Base-by-base conservation (phyloP, 2,888 invertebrate genomes). In the Diaphora mendica region DNA sequence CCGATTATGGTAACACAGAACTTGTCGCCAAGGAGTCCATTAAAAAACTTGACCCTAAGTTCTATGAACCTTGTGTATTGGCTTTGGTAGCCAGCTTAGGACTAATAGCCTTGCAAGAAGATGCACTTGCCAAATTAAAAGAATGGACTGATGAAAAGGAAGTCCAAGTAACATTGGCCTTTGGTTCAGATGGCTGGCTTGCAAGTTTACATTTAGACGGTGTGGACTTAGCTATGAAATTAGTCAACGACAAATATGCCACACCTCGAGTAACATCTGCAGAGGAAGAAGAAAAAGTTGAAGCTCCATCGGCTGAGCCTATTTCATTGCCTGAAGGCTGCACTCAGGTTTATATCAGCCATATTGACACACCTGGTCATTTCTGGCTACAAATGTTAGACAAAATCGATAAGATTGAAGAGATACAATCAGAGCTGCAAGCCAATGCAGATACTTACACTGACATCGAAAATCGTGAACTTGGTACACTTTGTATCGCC, bases 1-100 rank as follows among this genome's bases (percentile, higher is more conserved):
- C 97, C 0, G 98, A 98, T 89, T 98, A 97, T 78, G 98, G 98
- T 62, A 97, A 97, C 87, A 90, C 92, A 0, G 97, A 98, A 90
- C 90, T 92, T 9, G 86, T 98, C 0, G 74, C 94, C 0, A 90
- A 84, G 73, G 92, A 89, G 5, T 89, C 92, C 3, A 72, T 97
- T 0, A 96, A 96, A 85, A 89, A 90, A 74, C 90, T 97, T 13
- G 95, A 96, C 73, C 82, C 94, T 1, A 87, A 91, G 73, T 96
- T 96, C 89, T 91, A 84, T 70, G 94, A 95, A 73, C 95, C 95
- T 0, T 93, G 93, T 73, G 86, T 90, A 33, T 79, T 94, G 39
- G 95, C 95, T 0, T 85, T 96, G 3, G 92, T 92, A 2, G 94
- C 91, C 1, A 89, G 94, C 51, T 80, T 95, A 33, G 95, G 94